These are phyloP conservation scores for Dasypolia templi DNA, from an alignment of 2,888 invertebrate species.

Conservation along the genomic window DNA sequence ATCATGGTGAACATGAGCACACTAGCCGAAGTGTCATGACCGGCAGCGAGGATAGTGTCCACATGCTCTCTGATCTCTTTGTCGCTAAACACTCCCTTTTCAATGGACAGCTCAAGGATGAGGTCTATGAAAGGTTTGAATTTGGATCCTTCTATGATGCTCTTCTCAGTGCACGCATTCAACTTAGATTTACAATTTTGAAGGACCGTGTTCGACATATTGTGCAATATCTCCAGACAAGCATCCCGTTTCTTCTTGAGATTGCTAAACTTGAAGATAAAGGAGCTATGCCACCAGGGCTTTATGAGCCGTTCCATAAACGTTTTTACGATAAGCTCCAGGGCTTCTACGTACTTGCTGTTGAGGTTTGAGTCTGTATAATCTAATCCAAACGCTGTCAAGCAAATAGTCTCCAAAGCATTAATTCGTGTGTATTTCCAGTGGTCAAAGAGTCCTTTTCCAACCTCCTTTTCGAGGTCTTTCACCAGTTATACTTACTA, in stretches of 20 bases:
- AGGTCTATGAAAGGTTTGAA: conserved; percentile 90
- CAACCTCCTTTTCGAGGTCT: conserved; percentile 70
- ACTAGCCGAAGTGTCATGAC: conserved; percentile 87
- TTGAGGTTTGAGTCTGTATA: conserved; percentile 78
- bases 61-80: conserved; percentile 90
- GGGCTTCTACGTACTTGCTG: conserved; percentile 78
- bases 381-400: conserved; percentile 83
- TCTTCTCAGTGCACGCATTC: conserved; percentile 65
- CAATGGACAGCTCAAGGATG: conserved; percentile 85
- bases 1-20: conserved; percentile 83
- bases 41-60: conserved; percentile 90
- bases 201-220: conserved; percentile 80
- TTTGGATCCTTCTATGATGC: conserved; percentile 73
- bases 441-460: conserved; percentile 79
- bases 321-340: conserved; percentile 77
- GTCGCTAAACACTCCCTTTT: conserved; percentile 85
- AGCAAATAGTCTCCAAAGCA: conserved; percentile 82
- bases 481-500: no score
- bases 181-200: conserved; percentile 77
- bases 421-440: conserved; percentile 80
- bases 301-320: conserved; percentile 80
- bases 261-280: conserved; percentile 75
- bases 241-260: conserved; percentile 79
- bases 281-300: conserved; percentile 78
- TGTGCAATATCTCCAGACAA: conserved; percentile 78